Conservation (phyloP, 2,888 invertebrate species). For the Pseudeuparius sepicola region DNA sequence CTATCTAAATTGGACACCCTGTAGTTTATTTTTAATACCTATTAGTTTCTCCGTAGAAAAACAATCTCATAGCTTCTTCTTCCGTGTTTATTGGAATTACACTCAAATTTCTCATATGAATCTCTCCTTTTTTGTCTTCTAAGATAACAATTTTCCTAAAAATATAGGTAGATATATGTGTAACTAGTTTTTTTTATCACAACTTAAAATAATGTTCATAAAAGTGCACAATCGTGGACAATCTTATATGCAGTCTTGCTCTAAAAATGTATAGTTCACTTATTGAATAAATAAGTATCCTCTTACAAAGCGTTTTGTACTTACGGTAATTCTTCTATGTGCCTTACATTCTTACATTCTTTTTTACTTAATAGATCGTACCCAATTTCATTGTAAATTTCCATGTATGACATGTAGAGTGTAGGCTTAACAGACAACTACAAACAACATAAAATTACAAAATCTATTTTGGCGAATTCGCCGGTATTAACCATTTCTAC, state of each 20-base stretch:
- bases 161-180: too few species aligned
- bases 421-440: conserved; percentile 23
- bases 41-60: conserved; percentile 43
- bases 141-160: conserved; percentile 39
- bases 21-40: too few species aligned
- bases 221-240: not conserved
- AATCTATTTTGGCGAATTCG: too few species aligned
- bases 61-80: conserved; percentile 43
- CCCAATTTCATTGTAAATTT: conserved; percentile 47
- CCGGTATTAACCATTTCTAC: conserved; percentile 39
- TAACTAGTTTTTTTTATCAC: conserved; percentile 5
- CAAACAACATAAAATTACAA: too few species aligned
- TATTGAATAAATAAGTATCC: conserved; percentile 4
- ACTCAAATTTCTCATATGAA: conserved; percentile 41
- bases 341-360: conserved; percentile 27
- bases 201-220: conserved; percentile 7
- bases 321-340: conserved; percentile 44
- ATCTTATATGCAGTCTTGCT: too few species aligned
- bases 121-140: conserved; percentile 41
- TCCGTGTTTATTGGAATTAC: conserved; percentile 40
- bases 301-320: conserved; percentile 20
- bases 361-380: conserved; percentile 43
- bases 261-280: too few species aligned
- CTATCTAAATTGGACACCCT: too few species aligned
- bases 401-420: conserved; percentile 43